Evolutionary conservation across 1,140 invertebrate species (phyloP).

Genomic region (Glomeris maerens): DNA sequence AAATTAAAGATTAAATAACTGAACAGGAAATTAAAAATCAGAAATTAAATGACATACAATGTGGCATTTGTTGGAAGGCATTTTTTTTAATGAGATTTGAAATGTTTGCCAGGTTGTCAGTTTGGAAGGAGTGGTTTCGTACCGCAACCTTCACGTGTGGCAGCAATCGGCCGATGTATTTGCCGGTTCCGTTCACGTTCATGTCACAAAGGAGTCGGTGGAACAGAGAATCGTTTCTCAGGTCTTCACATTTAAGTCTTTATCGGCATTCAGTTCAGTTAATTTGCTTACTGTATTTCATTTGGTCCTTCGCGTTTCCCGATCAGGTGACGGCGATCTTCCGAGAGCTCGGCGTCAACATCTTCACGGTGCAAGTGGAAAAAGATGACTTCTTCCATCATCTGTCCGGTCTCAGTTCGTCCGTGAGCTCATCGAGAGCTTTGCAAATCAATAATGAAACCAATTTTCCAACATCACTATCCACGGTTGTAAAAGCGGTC

Average conservation of each 20-base stretch:
- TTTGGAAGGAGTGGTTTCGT: slow-evolving; percentile 33
- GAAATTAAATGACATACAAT: neutral
- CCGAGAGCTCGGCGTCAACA: slow-evolving; percentile 28
- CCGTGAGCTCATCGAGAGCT: no score
- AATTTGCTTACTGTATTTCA: neutral
- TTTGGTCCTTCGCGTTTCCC: neutral
- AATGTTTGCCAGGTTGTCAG: slow-evolving; percentile 31
- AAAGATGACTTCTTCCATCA: slow-evolving; percentile 33
- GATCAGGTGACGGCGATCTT: slow-evolving; percentile 27
- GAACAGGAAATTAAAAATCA: slow-evolving; percentile 8
- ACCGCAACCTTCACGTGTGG: slow-evolving; percentile 35
- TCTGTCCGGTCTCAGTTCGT: slow-evolving; percentile 30
- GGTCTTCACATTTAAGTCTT: neutral
- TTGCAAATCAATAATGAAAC: no score
- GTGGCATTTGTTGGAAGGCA: slow-evolving; percentile 8
- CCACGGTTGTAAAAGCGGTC: no score
- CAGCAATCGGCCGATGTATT: slow-evolving; percentile 30
- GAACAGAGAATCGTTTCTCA: slow-evolving; percentile 26
- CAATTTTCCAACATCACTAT: no score
- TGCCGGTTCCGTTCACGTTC: slow-evolving; percentile 32
- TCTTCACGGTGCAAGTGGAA: slow-evolving; percentile 32
- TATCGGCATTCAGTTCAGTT: neutral
- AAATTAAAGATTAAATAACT: slow-evolving; percentile 6
- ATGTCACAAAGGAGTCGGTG: slow-evolving; percentile 28
- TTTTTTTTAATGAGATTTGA: slow-evolving; percentile 11